Conservation (phyloP, 2,888 invertebrate genomes). For the Lordiphosa andalusiaca region DNA sequence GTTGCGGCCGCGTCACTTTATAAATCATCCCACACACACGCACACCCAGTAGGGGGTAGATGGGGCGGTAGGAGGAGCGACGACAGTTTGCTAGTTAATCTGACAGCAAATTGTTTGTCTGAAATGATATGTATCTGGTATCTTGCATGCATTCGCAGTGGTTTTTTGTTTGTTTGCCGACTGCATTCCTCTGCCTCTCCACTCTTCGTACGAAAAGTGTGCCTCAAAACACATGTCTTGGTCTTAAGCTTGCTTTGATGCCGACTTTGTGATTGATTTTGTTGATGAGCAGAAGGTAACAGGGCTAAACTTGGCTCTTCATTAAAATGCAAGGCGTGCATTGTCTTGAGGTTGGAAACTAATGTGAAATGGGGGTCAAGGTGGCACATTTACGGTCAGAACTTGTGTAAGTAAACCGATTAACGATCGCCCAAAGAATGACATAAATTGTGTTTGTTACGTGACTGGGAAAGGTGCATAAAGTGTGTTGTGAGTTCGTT, state of each 20-base stretch:
- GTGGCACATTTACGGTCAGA: conserved; percentile 22
- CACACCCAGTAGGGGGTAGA: background rate
- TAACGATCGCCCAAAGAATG: conserved; percentile 3
- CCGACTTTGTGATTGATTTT: conserved; percentile 48
- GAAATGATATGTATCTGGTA: conserved; percentile 34
- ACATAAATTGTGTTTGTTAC: conserved; percentile 4
- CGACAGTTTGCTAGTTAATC: conserved; percentile 59
- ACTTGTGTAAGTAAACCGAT: background rate
- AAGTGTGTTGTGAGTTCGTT: too few species aligned
- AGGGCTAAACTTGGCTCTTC: conserved; percentile 26
- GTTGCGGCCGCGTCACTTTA: conserved; percentile 58
- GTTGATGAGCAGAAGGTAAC: conserved; percentile 35
- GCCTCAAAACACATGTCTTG: conserved; percentile 47
- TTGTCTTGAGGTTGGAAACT: conserved; percentile 2
- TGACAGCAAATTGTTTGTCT: conserved; percentile 64
- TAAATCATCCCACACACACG: conserved; percentile 50
- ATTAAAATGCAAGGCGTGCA: conserved; percentile 44
- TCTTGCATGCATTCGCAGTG: conserved; percentile 47
- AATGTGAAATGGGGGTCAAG: conserved; percentile 51
- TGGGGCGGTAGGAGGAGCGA: conserved; percentile 1
- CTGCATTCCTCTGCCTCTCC: conserved; percentile 4
- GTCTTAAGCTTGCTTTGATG: conserved; percentile 27
- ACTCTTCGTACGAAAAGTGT: conserved; percentile 18
- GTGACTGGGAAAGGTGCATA: conserved; percentile 5
- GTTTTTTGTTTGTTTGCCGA: conserved; percentile 14